Percentiles rank a stretch among this genome's conserved stretches.
These are phyloP conservation scores for Eupristina koningsbergeri DNA, from an alignment of 1,140 invertebrate genomes.

Conservation along the genomic window DNA sequence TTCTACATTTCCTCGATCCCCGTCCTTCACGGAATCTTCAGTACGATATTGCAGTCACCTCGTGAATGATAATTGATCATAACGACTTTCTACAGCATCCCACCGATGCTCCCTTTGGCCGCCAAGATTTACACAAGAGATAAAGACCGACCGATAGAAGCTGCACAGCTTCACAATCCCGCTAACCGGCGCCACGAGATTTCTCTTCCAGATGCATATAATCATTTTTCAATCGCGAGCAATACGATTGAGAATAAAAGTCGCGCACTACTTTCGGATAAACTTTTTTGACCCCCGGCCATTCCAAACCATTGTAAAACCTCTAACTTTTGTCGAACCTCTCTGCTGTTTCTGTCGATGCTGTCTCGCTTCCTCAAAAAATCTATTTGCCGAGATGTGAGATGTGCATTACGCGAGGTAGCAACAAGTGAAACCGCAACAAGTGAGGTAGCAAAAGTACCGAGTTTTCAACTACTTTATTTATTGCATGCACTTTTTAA, in stretches of 20 bases:
- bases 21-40: background rate
- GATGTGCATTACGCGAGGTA: too few species aligned
- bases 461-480: too few species aligned
- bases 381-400: too few species aligned
- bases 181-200: background rate
- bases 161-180: background rate
- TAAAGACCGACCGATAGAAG: constrained; percentile 20
- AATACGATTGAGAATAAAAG: background rate
- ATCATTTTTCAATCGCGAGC: constrained; percentile 41
- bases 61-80: constrained; percentile 40
- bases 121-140: background rate
- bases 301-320: background rate
- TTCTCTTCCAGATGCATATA: constrained; percentile 32
- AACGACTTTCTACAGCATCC: constrained; percentile 40
- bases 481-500: too few species aligned
- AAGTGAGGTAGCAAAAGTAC: too few species aligned
- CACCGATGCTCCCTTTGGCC: background rate
- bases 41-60: constrained; percentile 24
- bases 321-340: too few species aligned
- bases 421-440: too few species aligned
- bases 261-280: background rate
- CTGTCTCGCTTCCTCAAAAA: too few species aligned
- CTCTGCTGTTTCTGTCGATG: too few species aligned
- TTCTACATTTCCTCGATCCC: constrained; percentile 12
- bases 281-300: background rate